Base-by-base conservation (phyloP, 2,888 invertebrate species). In the Trachelus stipa region DNA sequence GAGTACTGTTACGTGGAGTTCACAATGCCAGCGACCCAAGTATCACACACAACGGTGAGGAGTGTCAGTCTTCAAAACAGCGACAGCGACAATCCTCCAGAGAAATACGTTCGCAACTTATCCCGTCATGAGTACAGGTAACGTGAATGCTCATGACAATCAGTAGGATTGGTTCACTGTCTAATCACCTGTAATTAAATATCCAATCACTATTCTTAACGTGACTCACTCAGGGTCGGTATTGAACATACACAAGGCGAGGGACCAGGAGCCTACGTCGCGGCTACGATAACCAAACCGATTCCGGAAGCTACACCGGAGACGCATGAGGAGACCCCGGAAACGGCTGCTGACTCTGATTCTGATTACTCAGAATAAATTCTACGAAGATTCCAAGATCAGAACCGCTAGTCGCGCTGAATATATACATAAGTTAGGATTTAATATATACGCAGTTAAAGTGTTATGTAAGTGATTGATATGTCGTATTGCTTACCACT, bases 21-120 rank as follows among this genome's bases (percentile, higher is more conserved):
- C 92, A 99, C 98, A 74, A 99, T 99, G 99, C 99, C 99, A 68
- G 96, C 98, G 83, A 98, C 98, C 68, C 98, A 98, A 90, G 96
- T 95, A 76, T 98, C 98, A 80, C 99, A 99, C 92, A 98, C 98
- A 77, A 99, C 98, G 68, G 97, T 98, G 84, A 94, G 99, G 85
- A 99, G 98, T 85, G 98, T 98, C 74, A 97, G 97, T 89, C 95
- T 98, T 86, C 96, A 96, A 91, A 95, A 96, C 90, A 96, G 96
- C 84, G 97, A 97, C 88, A 94, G 95, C 89, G 96, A 96, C 87
- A 95, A 96, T 83, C 98, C 99, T 37, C 99, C 99, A 23, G 99
- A 99, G 93, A 99, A 99, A 93, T 99, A 98, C 93, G 99, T 99
- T 79, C 94, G 98, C 85, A 98, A 99, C 92, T 94, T 98, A 85